Percentiles rank a stretch among this genome's conserved stretches.
Evolutionary conservation across 2,888 invertebrate genomes (phyloP).

Genomic region (Heliconius hortense): DNA sequence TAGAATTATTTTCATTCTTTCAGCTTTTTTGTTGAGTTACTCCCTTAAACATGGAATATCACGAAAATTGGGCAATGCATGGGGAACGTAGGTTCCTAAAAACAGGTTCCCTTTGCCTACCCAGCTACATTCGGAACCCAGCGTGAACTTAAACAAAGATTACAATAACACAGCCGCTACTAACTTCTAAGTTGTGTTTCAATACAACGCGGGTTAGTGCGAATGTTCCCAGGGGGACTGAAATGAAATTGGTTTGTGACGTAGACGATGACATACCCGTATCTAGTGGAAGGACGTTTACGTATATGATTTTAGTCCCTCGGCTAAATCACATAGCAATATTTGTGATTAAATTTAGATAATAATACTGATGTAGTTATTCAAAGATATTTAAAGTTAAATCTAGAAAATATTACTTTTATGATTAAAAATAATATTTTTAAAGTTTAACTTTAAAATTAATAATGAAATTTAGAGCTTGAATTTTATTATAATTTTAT

Average conservation of each 20-base stretch:
- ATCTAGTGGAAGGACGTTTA: slow-evolving; percentile 2
- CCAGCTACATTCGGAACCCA: too few relatives aligned
- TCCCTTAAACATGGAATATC: too few relatives aligned
- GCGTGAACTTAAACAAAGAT: background rate
- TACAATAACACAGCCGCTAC: background rate
- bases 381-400: background rate
- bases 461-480: too few relatives aligned
- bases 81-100: background rate
- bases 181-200: background rate
- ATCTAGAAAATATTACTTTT: too few relatives aligned
- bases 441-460: too few relatives aligned
- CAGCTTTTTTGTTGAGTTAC: too few relatives aligned
- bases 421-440: too few relatives aligned
- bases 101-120: background rate
- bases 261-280: slow-evolving; percentile 24
- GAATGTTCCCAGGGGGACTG: slow-evolving; percentile 31
- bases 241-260: slow-evolving; percentile 42
- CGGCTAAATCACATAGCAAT: background rate
- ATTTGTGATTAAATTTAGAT: slow-evolving; percentile 1
- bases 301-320: slow-evolving; percentile 2
- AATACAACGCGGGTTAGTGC: slow-evolving; percentile 17
- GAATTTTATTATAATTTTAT: too few relatives aligned
- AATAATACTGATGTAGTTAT: background rate
- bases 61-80: too few relatives aligned
- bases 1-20: too few relatives aligned